These are phyloP conservation scores for Apamea crenata DNA, from an alignment of 2,888 invertebrate species.

Conservation along the genomic window DNA sequence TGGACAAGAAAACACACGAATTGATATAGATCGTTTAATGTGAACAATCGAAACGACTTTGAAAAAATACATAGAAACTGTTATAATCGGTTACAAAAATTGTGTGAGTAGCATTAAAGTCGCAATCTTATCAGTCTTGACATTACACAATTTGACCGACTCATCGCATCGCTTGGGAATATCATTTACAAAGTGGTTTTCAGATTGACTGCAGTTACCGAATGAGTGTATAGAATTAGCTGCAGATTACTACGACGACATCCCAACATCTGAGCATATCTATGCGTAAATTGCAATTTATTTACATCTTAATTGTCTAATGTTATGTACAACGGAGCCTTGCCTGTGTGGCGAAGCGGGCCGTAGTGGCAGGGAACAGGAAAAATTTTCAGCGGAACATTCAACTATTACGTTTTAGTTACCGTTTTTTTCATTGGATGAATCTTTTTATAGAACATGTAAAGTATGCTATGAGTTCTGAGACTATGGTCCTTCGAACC, in stretches of 20 bases:
- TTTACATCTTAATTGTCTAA: conserved; percentile 52
- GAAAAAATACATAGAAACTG: conserved; percentile 83
- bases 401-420: not conserved
- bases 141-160: conserved; percentile 80
- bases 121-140: conserved; percentile 82
- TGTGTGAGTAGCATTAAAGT: conserved; percentile 73
- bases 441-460: conserved; percentile 9
- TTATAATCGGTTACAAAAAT: conserved; percentile 75
- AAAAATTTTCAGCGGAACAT: conserved; percentile 8
- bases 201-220: conserved; percentile 31
- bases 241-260: conserved; percentile 29
- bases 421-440: conserved; percentile 23
- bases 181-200: conserved; percentile 36
- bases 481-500: conserved; percentile 22
- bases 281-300: conserved; percentile 52
- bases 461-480: conserved; percentile 21
- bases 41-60: conserved; percentile 82
- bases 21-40: conserved; percentile 83
- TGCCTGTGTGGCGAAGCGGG: not conserved
- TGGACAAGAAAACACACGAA: conserved; percentile 63
- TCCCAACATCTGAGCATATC: conserved; percentile 31
- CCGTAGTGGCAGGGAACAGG: not conserved
- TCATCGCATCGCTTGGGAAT: conserved; percentile 53
- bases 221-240: conserved; percentile 22
- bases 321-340: conserved; percentile 51